Conservation (phyloP, 1,140 invertebrate genomes). For the Pseudomyrmex flavicornis region DNA sequence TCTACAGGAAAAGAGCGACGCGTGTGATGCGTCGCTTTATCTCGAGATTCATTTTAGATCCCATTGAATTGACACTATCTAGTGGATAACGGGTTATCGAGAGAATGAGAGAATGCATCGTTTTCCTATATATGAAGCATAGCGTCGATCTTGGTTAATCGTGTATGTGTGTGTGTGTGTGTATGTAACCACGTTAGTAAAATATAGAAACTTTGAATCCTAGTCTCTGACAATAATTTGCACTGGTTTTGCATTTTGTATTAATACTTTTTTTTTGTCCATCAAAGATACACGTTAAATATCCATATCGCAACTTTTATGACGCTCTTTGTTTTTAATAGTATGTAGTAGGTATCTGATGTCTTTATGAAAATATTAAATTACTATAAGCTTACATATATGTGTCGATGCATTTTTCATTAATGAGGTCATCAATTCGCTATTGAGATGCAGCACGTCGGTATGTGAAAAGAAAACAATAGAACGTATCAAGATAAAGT, state of each 20-base stretch:
- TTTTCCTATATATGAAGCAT: slow-evolving; percentile 10
- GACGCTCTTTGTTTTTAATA: slow-evolving; percentile 15
- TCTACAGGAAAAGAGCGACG: slow-evolving; percentile 48
- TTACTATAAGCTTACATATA: slow-evolving; percentile 34
- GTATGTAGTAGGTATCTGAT: slow-evolving; percentile 22
- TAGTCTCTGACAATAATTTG: slow-evolving; percentile 47
- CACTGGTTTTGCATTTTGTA: slow-evolving; percentile 40
- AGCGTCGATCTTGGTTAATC: slow-evolving; percentile 2
- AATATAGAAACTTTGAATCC: slow-evolving; percentile 64
- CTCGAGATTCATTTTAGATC: slow-evolving; percentile 20
- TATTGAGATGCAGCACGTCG: slow-evolving; percentile 28
- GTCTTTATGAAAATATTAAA: slow-evolving; percentile 51
- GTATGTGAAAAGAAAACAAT: background rate
- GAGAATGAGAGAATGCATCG: slow-evolving; percentile 12
- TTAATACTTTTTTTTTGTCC: background rate
- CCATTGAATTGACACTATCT: slow-evolving; percentile 58
- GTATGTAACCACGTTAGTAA: slow-evolving; percentile 56
- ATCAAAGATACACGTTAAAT: slow-evolving; percentile 19
- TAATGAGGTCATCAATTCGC: slow-evolving; percentile 25
- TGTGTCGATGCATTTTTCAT: slow-evolving; percentile 26
- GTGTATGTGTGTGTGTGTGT: background rate
- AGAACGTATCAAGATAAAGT: background rate
- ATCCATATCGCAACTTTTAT: background rate
- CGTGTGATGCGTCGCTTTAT: background rate
- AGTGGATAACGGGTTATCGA: slow-evolving; percentile 55